A percentile compares a stretch with the other conserved stretches of the same genome.
Evolutionary conservation across 1,140 invertebrate genomes (phyloP).

Genomic region (Bombus breviceps): DNA sequence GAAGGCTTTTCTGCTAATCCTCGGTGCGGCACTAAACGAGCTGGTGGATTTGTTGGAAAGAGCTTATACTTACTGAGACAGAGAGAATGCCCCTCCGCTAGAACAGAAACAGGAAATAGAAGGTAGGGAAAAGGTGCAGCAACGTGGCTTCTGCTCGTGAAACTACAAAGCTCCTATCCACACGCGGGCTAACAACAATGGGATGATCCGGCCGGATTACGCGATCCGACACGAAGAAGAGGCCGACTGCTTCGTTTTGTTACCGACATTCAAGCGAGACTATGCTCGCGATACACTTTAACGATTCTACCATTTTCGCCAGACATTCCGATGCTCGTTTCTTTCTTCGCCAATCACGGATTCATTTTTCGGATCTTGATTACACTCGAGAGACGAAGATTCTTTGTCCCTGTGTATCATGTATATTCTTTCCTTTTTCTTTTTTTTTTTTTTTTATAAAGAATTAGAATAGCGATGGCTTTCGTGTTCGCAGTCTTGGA

Average conservation of each 20-base stretch:
- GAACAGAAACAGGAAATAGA: slow-evolving; percentile 47
- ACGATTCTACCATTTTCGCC: slow-evolving; percentile 30
- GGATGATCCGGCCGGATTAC: slow-evolving; percentile 78
- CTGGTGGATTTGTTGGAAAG: slow-evolving; percentile 83
- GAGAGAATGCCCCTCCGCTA: slow-evolving; percentile 40
- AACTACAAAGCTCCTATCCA: slow-evolving; percentile 79
- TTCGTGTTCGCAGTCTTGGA: no score
- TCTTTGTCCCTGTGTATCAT: not conserved
- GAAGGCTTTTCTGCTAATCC: slow-evolving; percentile 79
- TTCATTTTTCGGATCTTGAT: no score
- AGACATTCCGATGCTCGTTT: not conserved
- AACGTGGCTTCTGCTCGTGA: slow-evolving; percentile 70
- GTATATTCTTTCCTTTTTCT: not conserved
- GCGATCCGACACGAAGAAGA: slow-evolving; percentile 62
- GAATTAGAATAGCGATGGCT: no score
- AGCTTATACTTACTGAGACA: slow-evolving; percentile 77
- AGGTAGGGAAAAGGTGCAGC: slow-evolving; percentile 47
- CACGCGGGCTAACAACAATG: slow-evolving; percentile 80
- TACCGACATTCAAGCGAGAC: slow-evolving; percentile 58
- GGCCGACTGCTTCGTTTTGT: slow-evolving; percentile 59
- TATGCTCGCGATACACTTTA: slow-evolving; percentile 57
- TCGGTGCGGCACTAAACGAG: slow-evolving; percentile 79
- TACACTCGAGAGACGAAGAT: no score
- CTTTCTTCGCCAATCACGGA: not conserved
- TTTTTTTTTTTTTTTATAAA: not conserved